A percentile compares a stretch with the other conserved stretches of the same genome.
Conservation (phyloP, 2,113 vertebrate genomes). For the Tinamus guttatus region DNA sequence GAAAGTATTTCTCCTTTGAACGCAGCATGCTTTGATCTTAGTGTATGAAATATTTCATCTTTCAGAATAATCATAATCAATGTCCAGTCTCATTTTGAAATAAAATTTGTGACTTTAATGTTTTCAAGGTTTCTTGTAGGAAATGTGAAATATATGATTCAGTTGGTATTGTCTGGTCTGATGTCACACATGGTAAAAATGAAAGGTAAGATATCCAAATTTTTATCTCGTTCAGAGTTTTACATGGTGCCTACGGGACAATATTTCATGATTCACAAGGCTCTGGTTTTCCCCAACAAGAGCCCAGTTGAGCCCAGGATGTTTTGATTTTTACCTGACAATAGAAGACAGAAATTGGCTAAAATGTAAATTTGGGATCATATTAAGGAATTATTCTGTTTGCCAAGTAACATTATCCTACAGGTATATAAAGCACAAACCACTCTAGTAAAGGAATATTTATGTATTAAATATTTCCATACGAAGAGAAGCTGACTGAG, state of each 20-base stretch:
- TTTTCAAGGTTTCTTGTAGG: constrained; percentile 39
- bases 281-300: background rate
- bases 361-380: constrained; percentile 22
- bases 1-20: constrained; percentile 3
- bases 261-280: background rate
- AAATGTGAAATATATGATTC: constrained; percentile 6
- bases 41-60: constrained; percentile 1
- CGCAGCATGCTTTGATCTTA: constrained; percentile 23
- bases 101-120: constrained; percentile 47
- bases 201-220: background rate
- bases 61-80: background rate
- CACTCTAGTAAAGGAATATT: background rate
- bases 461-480: constrained; percentile 5
- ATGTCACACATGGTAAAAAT: constrained; percentile 41
- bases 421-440: background rate
- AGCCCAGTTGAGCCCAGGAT: background rate
- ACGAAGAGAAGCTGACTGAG: background rate
- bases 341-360: background rate
- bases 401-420: background rate
- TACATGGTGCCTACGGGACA: background rate
- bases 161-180: background rate
- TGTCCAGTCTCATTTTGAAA: constrained; percentile 20
- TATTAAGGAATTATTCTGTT: background rate
- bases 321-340: constrained; percentile 4
- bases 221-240: constrained; percentile 25